Conservation (phyloP, 2,888 invertebrate species). For the Drosophila gaucha region DNA sequence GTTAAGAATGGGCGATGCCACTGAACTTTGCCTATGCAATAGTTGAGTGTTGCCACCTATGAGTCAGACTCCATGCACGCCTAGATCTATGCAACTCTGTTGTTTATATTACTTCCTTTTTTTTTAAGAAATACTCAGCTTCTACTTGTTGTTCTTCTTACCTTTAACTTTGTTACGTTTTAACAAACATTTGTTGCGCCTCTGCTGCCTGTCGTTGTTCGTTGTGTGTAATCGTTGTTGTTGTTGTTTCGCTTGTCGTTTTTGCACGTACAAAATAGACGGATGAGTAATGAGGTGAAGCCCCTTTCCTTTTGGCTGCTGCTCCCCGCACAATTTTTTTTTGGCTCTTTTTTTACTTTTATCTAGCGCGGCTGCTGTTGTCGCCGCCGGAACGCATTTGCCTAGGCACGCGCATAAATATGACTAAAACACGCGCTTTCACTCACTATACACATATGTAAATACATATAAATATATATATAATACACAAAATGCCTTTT, state of each 20-base stretch:
- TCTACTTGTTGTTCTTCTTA: slow-evolving; percentile 34
- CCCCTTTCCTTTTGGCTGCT: slow-evolving; percentile 14
- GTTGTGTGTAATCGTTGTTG: slow-evolving; percentile 36
- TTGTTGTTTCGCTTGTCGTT: slow-evolving; percentile 33
- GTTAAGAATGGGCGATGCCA: slow-evolving; percentile 56
- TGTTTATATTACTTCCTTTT: background rate
- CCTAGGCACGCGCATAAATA: slow-evolving; percentile 57
- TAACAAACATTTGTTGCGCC: slow-evolving; percentile 74
- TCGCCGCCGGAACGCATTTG: slow-evolving; percentile 31
- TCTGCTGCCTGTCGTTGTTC: slow-evolving; percentile 48
- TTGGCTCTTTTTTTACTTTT: slow-evolving; percentile 31
- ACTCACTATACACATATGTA: slow-evolving; percentile 42
- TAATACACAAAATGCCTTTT: slow-evolving; percentile 42
- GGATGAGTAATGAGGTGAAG: slow-evolving; percentile 63
- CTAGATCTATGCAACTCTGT: slow-evolving; percentile 10
- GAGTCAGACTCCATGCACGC: slow-evolving; percentile 31
- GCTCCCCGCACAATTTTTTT: slow-evolving; percentile 12
- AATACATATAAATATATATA: slow-evolving; percentile 30
- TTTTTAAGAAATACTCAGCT: background rate
- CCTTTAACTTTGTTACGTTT: slow-evolving; percentile 56
- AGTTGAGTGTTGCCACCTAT: slow-evolving; percentile 38
- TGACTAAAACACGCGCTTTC: slow-evolving; percentile 60
- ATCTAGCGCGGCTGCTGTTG: slow-evolving; percentile 30
- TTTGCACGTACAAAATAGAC: slow-evolving; percentile 61
- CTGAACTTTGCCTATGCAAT: slow-evolving; percentile 65